These are phyloP conservation scores for Polydesmus complanatus DNA, from an alignment of 2,888 invertebrate genomes.

Conservation along the genomic window DNA sequence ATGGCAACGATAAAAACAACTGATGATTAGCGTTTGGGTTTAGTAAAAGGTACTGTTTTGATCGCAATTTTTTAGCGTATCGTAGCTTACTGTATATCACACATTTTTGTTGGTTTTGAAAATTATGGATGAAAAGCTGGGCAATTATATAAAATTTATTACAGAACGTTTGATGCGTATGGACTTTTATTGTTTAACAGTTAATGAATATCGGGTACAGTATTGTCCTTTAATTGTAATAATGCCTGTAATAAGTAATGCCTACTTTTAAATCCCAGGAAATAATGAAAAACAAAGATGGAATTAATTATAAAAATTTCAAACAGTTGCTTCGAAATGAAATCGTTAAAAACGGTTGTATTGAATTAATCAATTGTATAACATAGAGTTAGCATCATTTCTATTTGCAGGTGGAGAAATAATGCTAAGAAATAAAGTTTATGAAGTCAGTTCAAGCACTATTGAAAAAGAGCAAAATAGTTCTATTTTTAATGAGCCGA, in stretches of 20 bases:
- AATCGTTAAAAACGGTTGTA: not conserved
- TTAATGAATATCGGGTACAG: too few relatives aligned
- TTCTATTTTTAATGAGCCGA: slow-evolving; percentile 39
- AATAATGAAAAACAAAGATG: too few relatives aligned
- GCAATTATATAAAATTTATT: too few relatives aligned
- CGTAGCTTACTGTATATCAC: too few relatives aligned
- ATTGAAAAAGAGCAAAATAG: not conserved
- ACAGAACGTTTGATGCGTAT: too few relatives aligned
- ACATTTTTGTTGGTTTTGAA: too few relatives aligned
- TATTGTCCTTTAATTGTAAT: too few relatives aligned
- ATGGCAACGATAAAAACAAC: not conserved
- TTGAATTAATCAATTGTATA: not conserved
- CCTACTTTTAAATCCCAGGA: too few relatives aligned
- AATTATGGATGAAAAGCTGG: too few relatives aligned
- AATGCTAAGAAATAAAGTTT: not conserved
- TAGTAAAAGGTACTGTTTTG: not conserved
- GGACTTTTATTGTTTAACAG: too few relatives aligned
- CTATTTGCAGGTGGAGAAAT: not conserved
- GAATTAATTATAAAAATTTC: not conserved
- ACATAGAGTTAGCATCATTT: not conserved
- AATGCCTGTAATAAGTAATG: too few relatives aligned
- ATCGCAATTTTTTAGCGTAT: too few relatives aligned
- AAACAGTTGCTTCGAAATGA: not conserved
- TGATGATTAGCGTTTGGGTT: not conserved
- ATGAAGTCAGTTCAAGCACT: not conserved